These are phyloP conservation scores for Eulemur albifrons DNA, from an alignment of 2,797 vertebrate species.

Conservation along the genomic window DNA sequence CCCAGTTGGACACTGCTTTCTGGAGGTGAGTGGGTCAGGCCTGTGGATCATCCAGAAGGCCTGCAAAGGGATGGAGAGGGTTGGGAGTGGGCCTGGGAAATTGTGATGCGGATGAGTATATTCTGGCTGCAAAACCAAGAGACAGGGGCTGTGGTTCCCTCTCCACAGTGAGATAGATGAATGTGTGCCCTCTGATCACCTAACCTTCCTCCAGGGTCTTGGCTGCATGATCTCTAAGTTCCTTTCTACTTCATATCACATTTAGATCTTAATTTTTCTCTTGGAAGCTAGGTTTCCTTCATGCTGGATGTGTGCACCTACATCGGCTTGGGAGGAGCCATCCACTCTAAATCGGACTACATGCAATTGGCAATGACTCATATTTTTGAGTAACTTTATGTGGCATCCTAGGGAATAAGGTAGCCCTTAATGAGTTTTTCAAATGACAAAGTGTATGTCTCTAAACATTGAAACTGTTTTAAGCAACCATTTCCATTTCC, in stretches of 20 bases:
- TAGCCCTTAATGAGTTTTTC: neutral
- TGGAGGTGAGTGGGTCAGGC: conserved; percentile 87
- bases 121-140: neutral
- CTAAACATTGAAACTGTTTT: neutral
- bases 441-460: neutral
- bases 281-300: neutral
- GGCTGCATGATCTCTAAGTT: neutral
- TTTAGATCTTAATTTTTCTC: neutral
- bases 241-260: neutral
- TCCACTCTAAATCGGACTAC: neutral
- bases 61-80: no score
- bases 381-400: neutral
- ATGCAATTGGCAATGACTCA: neutral
- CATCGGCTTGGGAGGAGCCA: neutral
- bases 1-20: conserved; percentile 86
- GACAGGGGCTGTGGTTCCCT: neutral
- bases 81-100: neutral
- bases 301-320: neutral
- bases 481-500: neutral
- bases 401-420: neutral
- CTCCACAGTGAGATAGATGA: neutral
- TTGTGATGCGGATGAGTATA: neutral
- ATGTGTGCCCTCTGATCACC: no score
- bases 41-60: neutral
- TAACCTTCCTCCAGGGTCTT: neutral